Evolutionary conservation across 2,113 vertebrate species (phyloP), one percentile per base, ranked within the genome.

Genomic region (Psilopogon haemacephalus): DNA sequence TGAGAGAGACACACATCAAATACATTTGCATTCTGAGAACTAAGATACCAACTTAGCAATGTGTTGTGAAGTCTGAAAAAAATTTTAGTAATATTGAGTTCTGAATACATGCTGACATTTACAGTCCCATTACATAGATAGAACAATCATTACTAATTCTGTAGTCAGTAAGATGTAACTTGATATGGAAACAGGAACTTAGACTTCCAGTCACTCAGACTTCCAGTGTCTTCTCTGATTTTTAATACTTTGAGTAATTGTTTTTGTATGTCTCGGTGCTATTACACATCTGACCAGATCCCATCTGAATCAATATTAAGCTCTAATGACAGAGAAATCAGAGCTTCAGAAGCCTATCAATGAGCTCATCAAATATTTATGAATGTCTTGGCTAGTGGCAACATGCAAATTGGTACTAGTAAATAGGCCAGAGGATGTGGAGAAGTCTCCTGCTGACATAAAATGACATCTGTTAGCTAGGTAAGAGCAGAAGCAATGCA

Each of bases 381-480:
- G 63, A 93, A 90, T 55, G 44, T 44, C 71, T 95, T 89, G 75
- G 71, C 88, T 68, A 69, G 64, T 91, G 77, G 60, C 76, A 89
- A 35, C 8, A 24, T 40, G 58, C 40, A 90, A 87, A 88, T 73
- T 87, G 48, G 35, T 86, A 50, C 27, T 20, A 86, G 86, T 14
- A 89, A 95, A 95, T 50, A 83, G 87, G 54, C 27, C 94, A 89
- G 60, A 83, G 68, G 64, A 91, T 75, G 83, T 83, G 75, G 20
- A 50, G 74, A 94, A 87, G 33, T 56, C 67, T 91, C 90, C 94
- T 84, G 75, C 83, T 93, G 90, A 72, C n/a, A 88, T 70, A 48
- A 96, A 93, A 86, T 46, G 46, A 44, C 76, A 91, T 91, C 79
- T 95, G 50, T 62, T 96, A 84, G 35, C 28, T 28, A 91, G 77